A percentile compares a stretch with the other conserved stretches of the same genome.
Conservation (phyloP, 2,797 vertebrate genomes). For the Fistularia tabacaria region DNA sequence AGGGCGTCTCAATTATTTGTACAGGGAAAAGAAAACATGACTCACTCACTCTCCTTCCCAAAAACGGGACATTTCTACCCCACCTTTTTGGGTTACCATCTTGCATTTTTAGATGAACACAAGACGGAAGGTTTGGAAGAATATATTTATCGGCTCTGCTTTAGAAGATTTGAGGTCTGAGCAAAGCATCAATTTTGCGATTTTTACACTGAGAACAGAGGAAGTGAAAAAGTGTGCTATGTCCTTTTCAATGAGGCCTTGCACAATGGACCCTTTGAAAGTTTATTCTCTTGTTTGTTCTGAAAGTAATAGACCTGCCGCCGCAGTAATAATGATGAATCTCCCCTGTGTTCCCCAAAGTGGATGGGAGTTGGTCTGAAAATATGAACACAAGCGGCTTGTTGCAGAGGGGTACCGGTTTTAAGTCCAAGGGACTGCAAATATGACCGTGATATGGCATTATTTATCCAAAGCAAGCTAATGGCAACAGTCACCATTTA, state of each 20-base stretch:
- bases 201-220: conserved; percentile 25
- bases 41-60: conserved; percentile 11
- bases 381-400: conserved; percentile 55
- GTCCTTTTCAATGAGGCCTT: conserved; percentile 46
- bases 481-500: too few relatives aligned
- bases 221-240: conserved; percentile 37
- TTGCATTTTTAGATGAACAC: too few relatives aligned
- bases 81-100: conserved; percentile 1
- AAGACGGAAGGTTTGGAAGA: too few relatives aligned
- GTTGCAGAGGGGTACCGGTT: conserved; percentile 37
- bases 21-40: conserved; percentile 34
- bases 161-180: conserved; percentile 7
- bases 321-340: conserved; percentile 77
- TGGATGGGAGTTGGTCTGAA: conserved; percentile 48
- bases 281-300: conserved; percentile 64
- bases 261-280: conserved; percentile 51
- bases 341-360: conserved; percentile 49
- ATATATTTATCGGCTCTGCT: neutral
- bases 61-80: too few relatives aligned
- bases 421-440: conserved; percentile 49
- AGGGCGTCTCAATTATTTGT: conserved; percentile 42
- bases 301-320: conserved; percentile 77
- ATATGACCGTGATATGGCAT: conserved; percentile 42
- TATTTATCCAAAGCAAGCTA: conserved; percentile 58
- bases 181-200: conserved; percentile 34